A percentile compares a stretch with the other conserved stretches of the same genome.
phyloP scores from a whole-genome alignment of 2,888 invertebrate genomes.

The Serrognathus titanus region DNA sequence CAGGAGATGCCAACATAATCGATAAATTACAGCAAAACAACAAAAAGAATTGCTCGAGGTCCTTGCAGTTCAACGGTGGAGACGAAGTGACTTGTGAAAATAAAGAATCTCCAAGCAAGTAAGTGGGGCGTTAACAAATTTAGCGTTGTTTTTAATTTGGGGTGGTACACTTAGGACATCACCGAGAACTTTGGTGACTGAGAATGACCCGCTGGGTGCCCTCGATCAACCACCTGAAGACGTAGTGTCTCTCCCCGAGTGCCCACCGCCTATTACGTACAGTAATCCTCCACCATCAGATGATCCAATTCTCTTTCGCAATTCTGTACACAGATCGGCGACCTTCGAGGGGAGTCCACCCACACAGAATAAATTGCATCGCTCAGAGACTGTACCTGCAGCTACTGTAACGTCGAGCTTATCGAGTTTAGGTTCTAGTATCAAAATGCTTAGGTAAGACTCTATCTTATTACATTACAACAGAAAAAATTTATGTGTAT shows the following conservation, averaged over 20 bases:
- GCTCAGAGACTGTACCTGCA: conserved; percentile 72
- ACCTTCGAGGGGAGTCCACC: conserved; percentile 54
- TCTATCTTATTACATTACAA: not conserved
- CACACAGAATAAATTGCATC: conserved; percentile 56
- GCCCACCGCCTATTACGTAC: conserved; percentile 38
- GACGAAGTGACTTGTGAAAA: conserved; percentile 46
- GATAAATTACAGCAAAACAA: conserved; percentile 61
- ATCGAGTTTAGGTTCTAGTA: conserved; percentile 75
- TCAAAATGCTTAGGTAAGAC: conserved; percentile 66
- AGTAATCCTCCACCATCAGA: conserved; percentile 51
- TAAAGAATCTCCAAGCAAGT: conserved; percentile 57
- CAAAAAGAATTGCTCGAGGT: conserved; percentile 55
- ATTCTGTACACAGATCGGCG: conserved; percentile 52
- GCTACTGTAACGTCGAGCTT: conserved; percentile 72
- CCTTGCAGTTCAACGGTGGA: conserved; percentile 56
- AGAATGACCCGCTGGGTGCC: conserved; percentile 90
- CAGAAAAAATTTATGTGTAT: too few relatives aligned
- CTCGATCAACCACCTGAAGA: conserved; percentile 49
- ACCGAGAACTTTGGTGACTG: conserved; percentile 80
- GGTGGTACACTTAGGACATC: conserved; percentile 54
- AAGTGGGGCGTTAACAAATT: conserved; percentile 20
- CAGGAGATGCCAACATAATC: conserved; percentile 74
- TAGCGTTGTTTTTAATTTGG: not conserved
- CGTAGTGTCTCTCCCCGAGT: conserved; percentile 33
- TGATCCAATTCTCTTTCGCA: conserved; percentile 65